Evolutionary conservation across 2,113 vertebrate genomes (phyloP).

Genomic region (Oreochromis niloticus): DNA sequence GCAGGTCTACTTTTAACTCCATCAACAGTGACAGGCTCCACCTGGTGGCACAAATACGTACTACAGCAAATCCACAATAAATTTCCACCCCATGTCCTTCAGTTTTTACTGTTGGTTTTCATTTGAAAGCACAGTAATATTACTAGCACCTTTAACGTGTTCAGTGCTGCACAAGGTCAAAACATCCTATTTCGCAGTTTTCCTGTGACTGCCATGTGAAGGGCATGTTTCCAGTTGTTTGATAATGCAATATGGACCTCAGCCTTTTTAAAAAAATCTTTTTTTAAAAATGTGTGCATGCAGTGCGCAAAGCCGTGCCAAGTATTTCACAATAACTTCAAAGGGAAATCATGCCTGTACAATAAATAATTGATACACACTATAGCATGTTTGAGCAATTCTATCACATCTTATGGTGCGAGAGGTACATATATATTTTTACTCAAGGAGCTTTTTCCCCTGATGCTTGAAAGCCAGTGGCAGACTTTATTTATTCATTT

Average conservation of each 20-base stretch:
- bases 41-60: not conserved
- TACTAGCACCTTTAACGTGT: not conserved
- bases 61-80: not conserved
- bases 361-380: not conserved
- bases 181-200: not conserved
- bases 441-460: not conserved
- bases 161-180: not conserved
- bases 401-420: not conserved
- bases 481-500: not conserved
- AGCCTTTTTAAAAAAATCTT: not conserved
- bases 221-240: not conserved
- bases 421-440: not conserved
- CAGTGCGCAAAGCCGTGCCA: not conserved
- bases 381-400: not conserved
- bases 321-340: not conserved
- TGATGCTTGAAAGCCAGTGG: not conserved
- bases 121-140: not conserved
- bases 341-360: not conserved
- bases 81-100: not conserved
- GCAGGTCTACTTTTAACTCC: not conserved
- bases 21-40: not conserved
- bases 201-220: not conserved
- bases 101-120: not conserved
- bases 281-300: fast-evolving
- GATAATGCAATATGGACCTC: not conserved